Conservation (phyloP, 1,140 invertebrate species). For the Achroia grisella region DNA sequence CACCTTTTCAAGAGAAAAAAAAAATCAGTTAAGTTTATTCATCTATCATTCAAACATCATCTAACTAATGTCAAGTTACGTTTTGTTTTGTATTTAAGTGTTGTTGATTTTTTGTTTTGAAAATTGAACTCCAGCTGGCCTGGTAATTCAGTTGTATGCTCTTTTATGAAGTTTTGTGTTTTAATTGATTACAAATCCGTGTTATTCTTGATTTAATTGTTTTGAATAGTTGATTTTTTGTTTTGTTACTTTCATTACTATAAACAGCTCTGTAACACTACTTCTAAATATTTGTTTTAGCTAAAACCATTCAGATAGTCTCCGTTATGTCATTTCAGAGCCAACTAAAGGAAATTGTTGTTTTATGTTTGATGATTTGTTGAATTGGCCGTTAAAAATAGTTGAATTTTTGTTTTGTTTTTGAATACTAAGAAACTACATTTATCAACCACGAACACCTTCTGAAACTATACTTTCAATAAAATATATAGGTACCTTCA, state of each 20-base stretch:
- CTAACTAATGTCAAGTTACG: neutral
- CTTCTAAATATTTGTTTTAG: too few species aligned
- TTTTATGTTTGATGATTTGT: neutral
- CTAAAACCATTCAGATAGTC: conserved; percentile 7
- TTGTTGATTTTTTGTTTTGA: neutral
- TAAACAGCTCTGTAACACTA: too few species aligned
- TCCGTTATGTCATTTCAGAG: conserved; percentile 8
- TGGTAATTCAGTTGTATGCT: conserved; percentile 7
- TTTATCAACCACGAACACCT: too few species aligned
- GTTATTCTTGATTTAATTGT: neutral
- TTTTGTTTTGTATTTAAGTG: neutral
- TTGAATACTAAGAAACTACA: neutral
- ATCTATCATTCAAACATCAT: neutral
- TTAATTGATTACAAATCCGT: neutral
- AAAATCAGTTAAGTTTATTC: neutral
- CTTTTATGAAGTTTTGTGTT: conserved; percentile 12
- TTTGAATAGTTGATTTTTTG: conserved; percentile 18
- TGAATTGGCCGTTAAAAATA: conserved; percentile 1
- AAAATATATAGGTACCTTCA: too few species aligned
- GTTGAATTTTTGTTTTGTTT: conserved; percentile 22
- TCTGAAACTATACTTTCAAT: too few species aligned
- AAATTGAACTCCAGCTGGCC: conserved; percentile 13
- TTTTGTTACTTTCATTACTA: conserved; percentile 10
- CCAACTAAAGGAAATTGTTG: neutral
- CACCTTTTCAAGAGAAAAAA: too few species aligned